phyloP scores from a whole-genome alignment of 2,888 invertebrate species.

The Caradrina clavipalpis region DNA sequence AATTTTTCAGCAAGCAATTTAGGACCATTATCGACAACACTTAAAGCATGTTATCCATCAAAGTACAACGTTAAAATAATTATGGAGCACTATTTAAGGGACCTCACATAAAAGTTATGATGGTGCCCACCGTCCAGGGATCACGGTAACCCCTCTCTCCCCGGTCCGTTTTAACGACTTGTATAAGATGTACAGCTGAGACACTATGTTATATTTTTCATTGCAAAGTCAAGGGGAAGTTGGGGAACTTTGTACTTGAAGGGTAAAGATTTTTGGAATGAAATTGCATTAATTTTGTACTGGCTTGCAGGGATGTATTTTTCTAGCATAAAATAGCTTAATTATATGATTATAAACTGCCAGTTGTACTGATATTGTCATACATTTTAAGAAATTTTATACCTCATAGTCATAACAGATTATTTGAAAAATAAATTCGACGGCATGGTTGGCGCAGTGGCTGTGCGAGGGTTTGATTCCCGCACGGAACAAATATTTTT shows the following conservation, averaged over 20 bases:
- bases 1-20: constrained; percentile 33
- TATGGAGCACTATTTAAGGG: constrained; percentile 53
- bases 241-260: constrained; percentile 36
- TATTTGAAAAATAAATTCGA: too few species aligned
- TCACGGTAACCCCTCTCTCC: constrained; percentile 52
- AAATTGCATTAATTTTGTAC: constrained; percentile 23
- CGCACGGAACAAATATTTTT: too few species aligned
- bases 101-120: constrained; percentile 54
- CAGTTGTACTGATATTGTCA: too few species aligned
- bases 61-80: constrained; percentile 44
- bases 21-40: constrained; percentile 30
- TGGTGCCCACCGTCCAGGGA: constrained; percentile 43
- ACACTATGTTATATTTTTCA: constrained; percentile 53
- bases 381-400: too few species aligned
- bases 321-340: too few species aligned
- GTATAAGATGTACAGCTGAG: constrained; percentile 56
- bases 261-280: constrained; percentile 20
- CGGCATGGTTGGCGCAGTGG: too few species aligned
- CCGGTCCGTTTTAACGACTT: constrained; percentile 58
- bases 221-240: constrained; percentile 39
- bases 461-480: too few species aligned
- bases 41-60: constrained; percentile 41
- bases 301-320: too few species aligned
- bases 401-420: too few species aligned
- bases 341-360: too few species aligned